phyloP scores from a whole-genome alignment of 2,797 vertebrate genomes.

The Spondyliosoma cantharus region DNA sequence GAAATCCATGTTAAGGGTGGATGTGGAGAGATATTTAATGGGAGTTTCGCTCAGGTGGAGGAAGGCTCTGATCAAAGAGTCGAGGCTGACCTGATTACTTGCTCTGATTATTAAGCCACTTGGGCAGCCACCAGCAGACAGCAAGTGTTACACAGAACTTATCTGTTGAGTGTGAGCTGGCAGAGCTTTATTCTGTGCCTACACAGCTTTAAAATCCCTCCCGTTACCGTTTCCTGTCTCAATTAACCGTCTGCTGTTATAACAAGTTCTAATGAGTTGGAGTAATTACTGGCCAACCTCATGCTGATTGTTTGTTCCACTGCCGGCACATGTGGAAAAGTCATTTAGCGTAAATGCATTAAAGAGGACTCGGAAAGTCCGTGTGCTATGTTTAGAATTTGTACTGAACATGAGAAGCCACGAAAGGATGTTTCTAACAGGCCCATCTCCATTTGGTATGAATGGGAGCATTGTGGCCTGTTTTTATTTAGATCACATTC shows the following conservation, averaged over 20 bases:
- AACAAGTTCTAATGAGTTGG: constrained; percentile 32
- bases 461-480: constrained; percentile 34
- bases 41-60: neutral
- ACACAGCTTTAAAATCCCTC: constrained; percentile 22
- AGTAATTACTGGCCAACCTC: constrained; percentile 24
- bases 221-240: constrained; percentile 15
- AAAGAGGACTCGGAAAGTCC: constrained; percentile 38
- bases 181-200: neutral
- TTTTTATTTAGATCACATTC: constrained; percentile 16
- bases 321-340: constrained; percentile 50
- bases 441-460: constrained; percentile 10
- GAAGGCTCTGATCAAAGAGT: neutral
- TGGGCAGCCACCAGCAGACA: neutral
- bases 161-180: neutral
- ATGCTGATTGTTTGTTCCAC: constrained; percentile 11
- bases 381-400: constrained; percentile 31
- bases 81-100: neutral
- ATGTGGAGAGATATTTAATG: neutral
- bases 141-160: neutral
- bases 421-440: constrained; percentile 14
- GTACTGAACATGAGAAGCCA: constrained; percentile 1
- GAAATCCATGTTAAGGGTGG: neutral
- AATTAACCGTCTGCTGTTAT: constrained; percentile 24
- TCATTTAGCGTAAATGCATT: constrained; percentile 24
- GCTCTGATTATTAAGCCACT: neutral